A percentile compares a stretch with the other conserved stretches of the same genome.
Evolutionary conservation across 2,113 vertebrate species (phyloP).

Genomic region (Oryzias curvinotus): DNA sequence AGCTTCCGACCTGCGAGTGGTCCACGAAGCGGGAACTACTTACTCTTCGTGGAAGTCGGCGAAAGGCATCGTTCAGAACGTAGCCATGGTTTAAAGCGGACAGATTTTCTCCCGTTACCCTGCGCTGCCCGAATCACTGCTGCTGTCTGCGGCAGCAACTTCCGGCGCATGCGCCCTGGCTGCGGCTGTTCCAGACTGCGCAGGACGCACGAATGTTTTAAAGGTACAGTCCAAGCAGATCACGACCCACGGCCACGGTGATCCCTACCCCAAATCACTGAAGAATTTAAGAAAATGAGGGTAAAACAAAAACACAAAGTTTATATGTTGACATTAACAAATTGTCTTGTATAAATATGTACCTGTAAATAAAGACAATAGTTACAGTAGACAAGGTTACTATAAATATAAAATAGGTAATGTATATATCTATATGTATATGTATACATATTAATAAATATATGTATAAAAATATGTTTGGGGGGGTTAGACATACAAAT

Average conservation of each 20-base stretch:
- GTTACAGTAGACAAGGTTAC: too few relatives aligned
- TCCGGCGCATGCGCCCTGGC: constrained; percentile 76
- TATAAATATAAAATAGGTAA: too few relatives aligned
- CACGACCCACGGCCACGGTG: too few relatives aligned
- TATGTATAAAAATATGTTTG: too few relatives aligned
- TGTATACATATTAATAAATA: too few relatives aligned
- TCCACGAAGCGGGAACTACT: constrained; percentile 60
- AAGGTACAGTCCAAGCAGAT: constrained; percentile 42
- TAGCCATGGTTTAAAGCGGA: constrained; percentile 74
- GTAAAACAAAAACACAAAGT: too few relatives aligned
- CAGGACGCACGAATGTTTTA: constrained; percentile 48
- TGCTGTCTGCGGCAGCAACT: constrained; percentile 84
- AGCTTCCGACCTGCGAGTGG: neutral
- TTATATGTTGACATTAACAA: too few relatives aligned
- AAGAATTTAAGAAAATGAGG: neutral
- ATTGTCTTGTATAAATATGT: too few relatives aligned
- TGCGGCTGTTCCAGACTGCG: constrained; percentile 36
- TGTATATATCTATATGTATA: too few relatives aligned
- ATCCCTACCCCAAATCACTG: too few relatives aligned
- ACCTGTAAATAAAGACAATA: too few relatives aligned
- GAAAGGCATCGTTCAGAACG: constrained; percentile 72
- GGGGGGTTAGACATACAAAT: too few relatives aligned
- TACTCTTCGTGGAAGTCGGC: constrained; percentile 74
- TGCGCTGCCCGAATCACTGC: constrained; percentile 81
- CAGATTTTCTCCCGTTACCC: constrained; percentile 70